Evolutionary conservation across 2,113 vertebrate species (phyloP).

Genomic region (Tenrec ecaudatus): DNA sequence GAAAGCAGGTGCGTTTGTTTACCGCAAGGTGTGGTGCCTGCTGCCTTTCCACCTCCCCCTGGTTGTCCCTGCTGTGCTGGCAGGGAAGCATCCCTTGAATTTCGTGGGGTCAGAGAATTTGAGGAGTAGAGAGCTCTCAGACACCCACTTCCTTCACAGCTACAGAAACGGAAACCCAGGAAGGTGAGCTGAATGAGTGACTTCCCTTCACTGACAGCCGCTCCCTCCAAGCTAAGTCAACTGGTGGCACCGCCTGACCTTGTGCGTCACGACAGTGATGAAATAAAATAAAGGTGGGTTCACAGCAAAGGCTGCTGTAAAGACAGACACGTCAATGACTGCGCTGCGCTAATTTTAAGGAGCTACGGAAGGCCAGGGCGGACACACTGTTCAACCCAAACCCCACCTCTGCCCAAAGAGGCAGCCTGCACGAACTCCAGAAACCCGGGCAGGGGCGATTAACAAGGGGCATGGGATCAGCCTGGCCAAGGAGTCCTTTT

Average conservation of each 20-base stretch:
- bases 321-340: background rate
- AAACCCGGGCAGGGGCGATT: too few relatives aligned
- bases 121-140: background rate
- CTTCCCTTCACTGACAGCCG: background rate
- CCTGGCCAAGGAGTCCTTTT: too few relatives aligned
- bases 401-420: too few relatives aligned
- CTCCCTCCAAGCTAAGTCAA: background rate
- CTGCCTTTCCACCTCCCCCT: background rate
- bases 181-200: constrained; percentile 1
- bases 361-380: background rate
- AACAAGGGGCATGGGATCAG: too few relatives aligned
- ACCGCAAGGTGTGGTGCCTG: background rate
- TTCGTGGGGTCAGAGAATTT: background rate
- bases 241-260: background rate
- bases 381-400: background rate
- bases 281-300: background rate
- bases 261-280: background rate
- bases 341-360: constrained; percentile 5
- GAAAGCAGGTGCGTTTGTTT: background rate
- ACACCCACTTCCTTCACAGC: background rate
- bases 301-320: constrained; percentile 20
- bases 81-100: background rate
- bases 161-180: background rate
- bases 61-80: background rate
- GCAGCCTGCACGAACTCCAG: too few relatives aligned